Conservation (phyloP, 2,797 vertebrate species). For the Acridotheres tristis region DNA sequence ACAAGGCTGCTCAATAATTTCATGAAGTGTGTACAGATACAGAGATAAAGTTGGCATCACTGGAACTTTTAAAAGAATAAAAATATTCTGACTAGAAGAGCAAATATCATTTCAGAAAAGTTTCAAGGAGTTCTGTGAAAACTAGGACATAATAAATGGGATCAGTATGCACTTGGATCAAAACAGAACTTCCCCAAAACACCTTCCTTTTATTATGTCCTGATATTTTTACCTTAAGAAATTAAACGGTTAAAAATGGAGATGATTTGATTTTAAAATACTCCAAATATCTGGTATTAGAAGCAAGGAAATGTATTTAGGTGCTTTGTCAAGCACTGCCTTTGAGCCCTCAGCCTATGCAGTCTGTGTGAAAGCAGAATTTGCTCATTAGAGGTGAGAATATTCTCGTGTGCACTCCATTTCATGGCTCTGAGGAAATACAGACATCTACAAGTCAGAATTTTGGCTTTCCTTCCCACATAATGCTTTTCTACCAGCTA, state of each 20-base stretch:
- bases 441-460: not conserved
- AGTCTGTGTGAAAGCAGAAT: not conserved
- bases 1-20: not conserved
- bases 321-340: not conserved
- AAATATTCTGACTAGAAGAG: not conserved
- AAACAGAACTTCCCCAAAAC: not conserved
- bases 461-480: not conserved
- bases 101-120: not conserved
- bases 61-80: not conserved
- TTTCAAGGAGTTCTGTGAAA: not conserved
- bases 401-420: not conserved
- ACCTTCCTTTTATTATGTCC: not conserved
- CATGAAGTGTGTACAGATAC: not conserved
- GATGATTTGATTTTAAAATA: not conserved
- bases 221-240: not conserved
- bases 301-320: not conserved
- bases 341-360: not conserved
- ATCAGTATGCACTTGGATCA: not conserved
- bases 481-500: not conserved
- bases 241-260: not conserved
- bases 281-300: not conserved
- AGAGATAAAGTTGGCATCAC: not conserved
- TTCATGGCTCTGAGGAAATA: not conserved
- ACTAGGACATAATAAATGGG: not conserved
- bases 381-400: too few relatives aligned